Base-by-base conservation (phyloP, 2,888 invertebrate genomes). In the Temnothorax unifasciatus region DNA sequence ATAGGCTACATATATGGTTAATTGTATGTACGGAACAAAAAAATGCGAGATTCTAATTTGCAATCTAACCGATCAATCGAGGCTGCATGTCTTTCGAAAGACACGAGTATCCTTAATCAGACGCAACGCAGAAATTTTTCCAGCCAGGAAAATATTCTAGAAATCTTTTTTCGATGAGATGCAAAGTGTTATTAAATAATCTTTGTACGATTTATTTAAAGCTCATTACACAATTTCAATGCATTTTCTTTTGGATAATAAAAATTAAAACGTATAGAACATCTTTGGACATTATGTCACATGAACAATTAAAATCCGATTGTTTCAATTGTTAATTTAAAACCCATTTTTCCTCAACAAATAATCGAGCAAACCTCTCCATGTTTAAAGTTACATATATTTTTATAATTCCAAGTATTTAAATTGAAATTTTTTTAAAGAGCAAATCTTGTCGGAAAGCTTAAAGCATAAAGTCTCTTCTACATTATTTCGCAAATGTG, bases 261-360 rank as follows among this genome's bases (percentile, higher is more conserved):
- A 25, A 69, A 29, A 68, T 29, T 50, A n/a, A 50, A 69, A 68
- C 34, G 13, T 69, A 18, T 29, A 50, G 3, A 47, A 68, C 11
- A 13, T 69, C n/a, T 11, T 63, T n/a, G n/a, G 13, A 5, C 18
- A 34, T 9, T 61, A 13, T 41, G 2, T 34, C n/a, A 11, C 11
- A 6, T 29, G 13, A n/a, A 50, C 15, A 13, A 13, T 68, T 66
- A 68, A 47, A 44, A 68, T 5, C 2, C 29, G 29, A 34, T 69
- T 69, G 15, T 13, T 50, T 2, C 3, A 29, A 29, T 29, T 34
- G 6, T 69, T 1, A 50, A 29, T 69, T 69, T 69, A 15, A 15
- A 21, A 38, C 0, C 2, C 21, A 71, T 69, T 69, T 34, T 34
- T 29, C 6, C 0, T 9, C 3, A 41, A 1, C 6, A 21, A 54